Conservation (phyloP, 2,888 invertebrate genomes). For the Nysson spinosus region DNA sequence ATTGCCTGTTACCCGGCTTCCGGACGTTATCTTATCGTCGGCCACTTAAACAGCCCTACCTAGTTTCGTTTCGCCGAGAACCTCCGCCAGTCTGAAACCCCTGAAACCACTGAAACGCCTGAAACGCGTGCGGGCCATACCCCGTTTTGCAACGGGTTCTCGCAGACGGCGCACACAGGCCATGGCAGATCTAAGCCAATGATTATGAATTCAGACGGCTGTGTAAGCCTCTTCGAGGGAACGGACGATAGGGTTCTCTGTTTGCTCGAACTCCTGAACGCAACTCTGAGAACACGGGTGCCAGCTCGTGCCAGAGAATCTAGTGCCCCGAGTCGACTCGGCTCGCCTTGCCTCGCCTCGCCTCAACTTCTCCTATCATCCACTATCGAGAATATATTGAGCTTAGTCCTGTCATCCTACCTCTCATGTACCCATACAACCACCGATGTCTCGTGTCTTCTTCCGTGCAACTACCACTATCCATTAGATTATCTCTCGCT, state of each 20-base stretch:
- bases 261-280: conserved; percentile 59
- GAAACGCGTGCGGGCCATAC: no score
- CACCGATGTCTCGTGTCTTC: conserved; percentile 1
- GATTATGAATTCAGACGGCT: conserved; percentile 73
- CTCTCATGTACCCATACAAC: not conserved
- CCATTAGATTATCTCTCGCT: conserved; percentile 10
- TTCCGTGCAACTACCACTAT: conserved; percentile 16
- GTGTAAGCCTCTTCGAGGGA: conserved; percentile 68
- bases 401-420: not conserved
- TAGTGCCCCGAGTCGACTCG: no score
- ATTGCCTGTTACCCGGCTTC: conserved; percentile 69
- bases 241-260: conserved; percentile 44
- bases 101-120: no score
- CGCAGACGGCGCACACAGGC: conserved; percentile 29
- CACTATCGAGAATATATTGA: conserved; percentile 30
- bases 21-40: conserved; percentile 76
- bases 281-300: not conserved
- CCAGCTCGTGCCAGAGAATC: no score
- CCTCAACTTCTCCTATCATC: conserved; percentile 22
- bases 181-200: conserved; percentile 69
- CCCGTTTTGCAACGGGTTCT: conserved; percentile 1
- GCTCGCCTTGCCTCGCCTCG: no score
- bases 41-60: conserved; percentile 71
- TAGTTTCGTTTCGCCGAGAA: conserved; percentile 10
- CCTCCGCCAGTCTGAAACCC: not conserved